phyloP scores from a whole-genome alignment of 2,888 invertebrate species.

The Eristalis tenax region DNA sequence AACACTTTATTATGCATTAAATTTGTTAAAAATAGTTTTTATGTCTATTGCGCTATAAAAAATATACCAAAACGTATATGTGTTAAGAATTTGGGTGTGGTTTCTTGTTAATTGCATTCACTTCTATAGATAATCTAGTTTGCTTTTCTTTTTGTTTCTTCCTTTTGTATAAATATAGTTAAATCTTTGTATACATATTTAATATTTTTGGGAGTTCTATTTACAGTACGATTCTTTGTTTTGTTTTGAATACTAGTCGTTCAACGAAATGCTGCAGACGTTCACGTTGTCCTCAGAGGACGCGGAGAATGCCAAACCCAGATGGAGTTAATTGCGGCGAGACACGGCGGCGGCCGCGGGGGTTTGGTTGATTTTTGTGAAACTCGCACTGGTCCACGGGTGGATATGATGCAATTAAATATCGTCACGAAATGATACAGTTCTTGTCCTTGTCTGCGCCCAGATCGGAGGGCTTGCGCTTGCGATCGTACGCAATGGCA shows the following conservation, averaged over 20 bases:
- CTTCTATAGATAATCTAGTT: slow-evolving; percentile 5
- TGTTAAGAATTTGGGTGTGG: slow-evolving; percentile 47
- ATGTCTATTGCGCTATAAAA: slow-evolving; percentile 64
- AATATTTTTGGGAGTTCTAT: slow-evolving; percentile 42
- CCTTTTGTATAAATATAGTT: slow-evolving; percentile 55
- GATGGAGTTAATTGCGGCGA: slow-evolving; percentile 43
- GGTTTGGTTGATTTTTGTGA: slow-evolving; percentile 38
- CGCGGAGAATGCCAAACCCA: slow-evolving; percentile 5
- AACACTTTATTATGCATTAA: slow-evolving; percentile 63
- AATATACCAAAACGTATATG: slow-evolving; percentile 72
- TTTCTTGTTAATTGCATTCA: slow-evolving; percentile 63
- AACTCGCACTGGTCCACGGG: slow-evolving; percentile 31
- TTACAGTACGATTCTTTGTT: slow-evolving; percentile 61
- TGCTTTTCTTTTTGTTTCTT: not conserved
- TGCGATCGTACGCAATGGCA: slow-evolving; percentile 90
- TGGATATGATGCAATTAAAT: slow-evolving; percentile 71
- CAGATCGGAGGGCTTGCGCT: slow-evolving; percentile 83
- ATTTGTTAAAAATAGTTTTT: slow-evolving; percentile 61
- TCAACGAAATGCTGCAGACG: slow-evolving; percentile 52
- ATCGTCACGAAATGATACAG: slow-evolving; percentile 92
- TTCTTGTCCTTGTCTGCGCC: slow-evolving; percentile 86
- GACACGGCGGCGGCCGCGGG: slow-evolving; percentile 38
- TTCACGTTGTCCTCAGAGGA: slow-evolving; percentile 19
- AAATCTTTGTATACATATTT: slow-evolving; percentile 62
- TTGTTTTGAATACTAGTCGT: slow-evolving; percentile 66